A percentile compares a stretch with the other conserved stretches of the same genome.
Conservation (phyloP, 2,888 invertebrate genomes). For the Mythimna albipuncta region DNA sequence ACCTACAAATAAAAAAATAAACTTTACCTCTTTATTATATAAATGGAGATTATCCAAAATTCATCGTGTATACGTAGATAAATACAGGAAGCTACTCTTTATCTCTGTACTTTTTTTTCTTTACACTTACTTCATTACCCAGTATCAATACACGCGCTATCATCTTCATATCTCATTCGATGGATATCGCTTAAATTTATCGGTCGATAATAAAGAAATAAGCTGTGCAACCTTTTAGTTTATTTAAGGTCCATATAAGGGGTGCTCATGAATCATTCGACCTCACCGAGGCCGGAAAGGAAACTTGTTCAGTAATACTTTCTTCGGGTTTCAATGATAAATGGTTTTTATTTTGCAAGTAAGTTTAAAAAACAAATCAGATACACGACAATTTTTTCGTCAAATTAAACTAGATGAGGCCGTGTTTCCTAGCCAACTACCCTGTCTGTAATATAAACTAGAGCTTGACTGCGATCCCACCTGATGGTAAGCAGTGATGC, state of each 20-base stretch:
- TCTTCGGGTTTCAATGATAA: slow-evolving; percentile 57
- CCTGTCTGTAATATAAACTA: too few species aligned
- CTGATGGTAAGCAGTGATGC: too few species aligned
- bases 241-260: slow-evolving; percentile 61
- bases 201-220: slow-evolving; percentile 43
- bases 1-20: too few species aligned
- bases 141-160: slow-evolving; percentile 22
- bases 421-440: too few species aligned
- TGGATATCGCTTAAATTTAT: slow-evolving; percentile 48
- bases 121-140: slow-evolving; percentile 1
- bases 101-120: not conserved
- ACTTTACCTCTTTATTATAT: too few species aligned
- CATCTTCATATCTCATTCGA: slow-evolving; percentile 30
- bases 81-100: not conserved
- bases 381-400: too few species aligned
- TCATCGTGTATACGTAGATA: not conserved
- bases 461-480: too few species aligned
- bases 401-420: too few species aligned
- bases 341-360: too few species aligned
- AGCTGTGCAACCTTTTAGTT: slow-evolving; percentile 61
- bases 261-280: slow-evolving; percentile 72
- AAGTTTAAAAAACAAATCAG: too few species aligned
- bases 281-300: slow-evolving; percentile 67
- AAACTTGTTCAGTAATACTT: slow-evolving; percentile 71
- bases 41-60: too few species aligned